Base-by-base conservation (phyloP, 2,113 vertebrate species). In the Orthochromis malagaraziensis region DNA sequence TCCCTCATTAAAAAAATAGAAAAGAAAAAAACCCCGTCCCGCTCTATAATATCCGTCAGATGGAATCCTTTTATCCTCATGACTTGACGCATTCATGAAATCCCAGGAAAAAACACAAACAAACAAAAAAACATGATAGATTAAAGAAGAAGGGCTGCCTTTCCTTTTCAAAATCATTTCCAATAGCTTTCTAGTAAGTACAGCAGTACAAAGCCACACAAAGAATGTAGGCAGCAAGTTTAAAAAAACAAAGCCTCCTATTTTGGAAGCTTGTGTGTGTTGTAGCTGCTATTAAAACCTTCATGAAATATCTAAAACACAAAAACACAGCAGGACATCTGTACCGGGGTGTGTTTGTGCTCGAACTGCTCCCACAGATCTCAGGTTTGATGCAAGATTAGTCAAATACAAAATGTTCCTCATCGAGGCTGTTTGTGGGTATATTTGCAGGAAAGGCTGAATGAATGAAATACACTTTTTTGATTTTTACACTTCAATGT, bases 401-500 rank as follows among this genome's bases (percentile, higher is more conserved):
- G 79, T 84, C 29, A 70, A 85, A 87, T 16, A 63, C 12, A 35
- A 68, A 75, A 63, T 40, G 9, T 35, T 54, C 26, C 2, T 89
- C 26, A 84, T 82, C 1, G 6, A 45, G 33, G 40, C 11, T 42
- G 45, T n/a, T 77, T 19, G 26, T 49, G 70, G 70, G 16, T 49
- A 49, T n/a, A n/a, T 49, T 13, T 77, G 16, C 24, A 49, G 45
- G 10, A 49, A 77, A 77, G 16, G 9, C 45, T 77, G 35, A 53
- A 31, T 6, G 24, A 26, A 35, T n/a, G 24, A 51, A 86, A 84
- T 4, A 5, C n/a, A 6, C 7, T 2, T 40, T 86, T 83, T 79
- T 75, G 53, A 86, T 90, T 88, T 38, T 33, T 82, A 11, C 21
- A 73, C 84, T 84, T 91, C 79, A 85, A 70, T 54, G 31, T 77